Conservation (phyloP, 2,888 invertebrate species). For the Boloria selene region DNA sequence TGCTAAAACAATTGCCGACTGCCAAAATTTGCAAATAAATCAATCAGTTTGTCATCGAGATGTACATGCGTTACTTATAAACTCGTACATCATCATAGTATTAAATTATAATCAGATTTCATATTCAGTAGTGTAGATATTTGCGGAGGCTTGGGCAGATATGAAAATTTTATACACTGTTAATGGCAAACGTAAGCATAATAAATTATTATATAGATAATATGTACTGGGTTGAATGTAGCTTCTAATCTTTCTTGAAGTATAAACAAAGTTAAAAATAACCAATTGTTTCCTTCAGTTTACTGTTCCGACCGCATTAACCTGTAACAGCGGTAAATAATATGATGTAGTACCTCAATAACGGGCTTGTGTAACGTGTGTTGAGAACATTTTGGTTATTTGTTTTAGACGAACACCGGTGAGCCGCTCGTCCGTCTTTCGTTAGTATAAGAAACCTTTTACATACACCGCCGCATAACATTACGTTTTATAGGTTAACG, state of each 20-base stretch:
- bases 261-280: constrained; percentile 66
- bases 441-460: constrained; percentile 46
- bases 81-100: constrained; percentile 42
- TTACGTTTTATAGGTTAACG: neutral
- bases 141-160: constrained; percentile 1
- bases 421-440: constrained; percentile 70
- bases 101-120: constrained; percentile 37
- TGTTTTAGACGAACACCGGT: constrained; percentile 65
- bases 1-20: constrained; percentile 58
- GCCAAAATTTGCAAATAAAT: constrained; percentile 59
- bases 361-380: constrained; percentile 64
- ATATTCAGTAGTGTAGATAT: constrained; percentile 22
- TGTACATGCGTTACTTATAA: constrained; percentile 42
- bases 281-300: constrained; percentile 68
- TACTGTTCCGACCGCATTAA: constrained; percentile 67
- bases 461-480: constrained; percentile 27
- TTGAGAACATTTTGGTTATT: constrained; percentile 74
- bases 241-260: constrained; percentile 47
- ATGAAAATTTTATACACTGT: constrained; percentile 3
- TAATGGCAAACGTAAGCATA: constrained; percentile 13
- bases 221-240: constrained; percentile 42
- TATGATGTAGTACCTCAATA: constrained; percentile 77
- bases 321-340: constrained; percentile 74
- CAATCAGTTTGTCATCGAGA: constrained; percentile 57
- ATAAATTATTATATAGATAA: constrained; percentile 31